Conservation (phyloP, 2,888 invertebrate species). For the Allolobophora icterica region DNA sequence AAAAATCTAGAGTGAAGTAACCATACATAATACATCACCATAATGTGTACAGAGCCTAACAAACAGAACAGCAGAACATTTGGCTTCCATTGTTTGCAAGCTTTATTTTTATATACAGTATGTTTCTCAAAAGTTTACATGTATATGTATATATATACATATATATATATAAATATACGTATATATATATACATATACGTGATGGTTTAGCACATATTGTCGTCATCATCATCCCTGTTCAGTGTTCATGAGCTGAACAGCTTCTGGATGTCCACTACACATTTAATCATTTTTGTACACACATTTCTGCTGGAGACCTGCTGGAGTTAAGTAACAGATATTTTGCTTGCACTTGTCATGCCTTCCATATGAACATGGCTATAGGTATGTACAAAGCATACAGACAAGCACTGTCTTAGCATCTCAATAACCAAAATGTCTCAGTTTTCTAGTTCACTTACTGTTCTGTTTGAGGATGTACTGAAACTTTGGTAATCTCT, state of each 20-base stretch:
- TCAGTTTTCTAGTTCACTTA: background rate
- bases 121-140: too few species aligned
- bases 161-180: background rate
- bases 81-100: too few species aligned
- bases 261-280: too few species aligned
- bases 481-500: background rate
- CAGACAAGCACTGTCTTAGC: too few species aligned
- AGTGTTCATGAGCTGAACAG: background rate
- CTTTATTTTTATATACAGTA: too few species aligned
- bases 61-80: too few species aligned
- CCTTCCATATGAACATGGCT: too few species aligned
- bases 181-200: too few species aligned
- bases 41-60: too few species aligned
- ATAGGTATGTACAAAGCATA: too few species aligned
- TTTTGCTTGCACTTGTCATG: background rate
- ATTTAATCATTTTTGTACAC: background rate
- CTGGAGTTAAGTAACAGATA: background rate
- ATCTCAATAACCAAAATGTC: too few species aligned
- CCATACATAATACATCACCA: too few species aligned
- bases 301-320: background rate
- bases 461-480: background rate
- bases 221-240: background rate
- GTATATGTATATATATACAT: background rate
- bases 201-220: background rate
- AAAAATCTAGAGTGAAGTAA: background rate